A percentile compares a stretch with the other conserved stretches of the same genome.
These are phyloP conservation scores for Acomys russatus DNA, from an alignment of 2,797 vertebrate species.

Conservation along the genomic window DNA sequence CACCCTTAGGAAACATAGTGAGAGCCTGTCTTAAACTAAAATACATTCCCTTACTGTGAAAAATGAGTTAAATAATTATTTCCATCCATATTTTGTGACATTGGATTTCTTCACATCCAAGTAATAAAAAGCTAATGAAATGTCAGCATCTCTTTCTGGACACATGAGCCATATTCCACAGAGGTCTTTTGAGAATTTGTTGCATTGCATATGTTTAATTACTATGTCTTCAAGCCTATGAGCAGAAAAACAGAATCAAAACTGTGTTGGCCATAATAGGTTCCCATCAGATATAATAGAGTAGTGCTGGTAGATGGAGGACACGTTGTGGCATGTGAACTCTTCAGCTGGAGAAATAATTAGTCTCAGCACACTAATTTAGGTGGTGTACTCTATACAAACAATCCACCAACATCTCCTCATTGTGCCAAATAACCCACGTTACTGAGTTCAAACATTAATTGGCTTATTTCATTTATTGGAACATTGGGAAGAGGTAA, in stretches of 20 bases:
- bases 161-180: constrained; percentile 8
- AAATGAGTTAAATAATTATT: constrained; percentile 19
- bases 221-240: constrained; percentile 34
- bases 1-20: not conserved
- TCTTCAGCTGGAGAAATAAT: constrained; percentile 39
- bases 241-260: constrained; percentile 4
- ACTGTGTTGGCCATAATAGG: not conserved
- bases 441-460: constrained; percentile 30
- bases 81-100: not conserved
- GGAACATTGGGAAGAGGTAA: not conserved
- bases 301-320: not conserved
- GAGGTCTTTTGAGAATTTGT: constrained; percentile 21
- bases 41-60: not conserved
- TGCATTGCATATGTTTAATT: not conserved
- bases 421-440: constrained; percentile 3
- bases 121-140: constrained; percentile 38
- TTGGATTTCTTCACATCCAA: constrained; percentile 22
- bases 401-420: not conserved
- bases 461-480: constrained; percentile 48
- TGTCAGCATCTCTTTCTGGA: constrained; percentile 39
- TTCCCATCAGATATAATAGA: constrained; percentile 26
- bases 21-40: not conserved
- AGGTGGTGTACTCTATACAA: not conserved
- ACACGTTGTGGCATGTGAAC: not conserved
- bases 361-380: not conserved